phyloP scores from a whole-genome alignment of 2,888 invertebrate genomes.

The Phytoseiulus persimilis region DNA sequence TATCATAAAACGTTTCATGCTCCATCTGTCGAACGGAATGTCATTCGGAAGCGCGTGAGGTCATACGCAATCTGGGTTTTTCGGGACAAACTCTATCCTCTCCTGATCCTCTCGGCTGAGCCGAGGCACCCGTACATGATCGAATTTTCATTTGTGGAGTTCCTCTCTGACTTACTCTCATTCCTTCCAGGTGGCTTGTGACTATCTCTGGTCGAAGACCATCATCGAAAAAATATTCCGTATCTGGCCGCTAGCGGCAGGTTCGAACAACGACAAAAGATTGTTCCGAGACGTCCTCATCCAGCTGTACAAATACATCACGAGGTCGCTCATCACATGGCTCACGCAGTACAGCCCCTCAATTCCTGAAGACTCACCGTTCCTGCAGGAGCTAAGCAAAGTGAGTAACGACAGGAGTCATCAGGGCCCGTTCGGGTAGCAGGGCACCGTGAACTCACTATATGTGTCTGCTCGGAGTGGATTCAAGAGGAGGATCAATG shows the following conservation, averaged over 20 bases:
- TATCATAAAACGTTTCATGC: no score
- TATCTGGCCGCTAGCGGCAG: slow-evolving; percentile 19
- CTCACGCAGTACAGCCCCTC: slow-evolving; percentile 17
- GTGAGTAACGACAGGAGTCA: background rate
- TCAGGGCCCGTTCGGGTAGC: no score
- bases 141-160: background rate
- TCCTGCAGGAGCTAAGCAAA: slow-evolving; percentile 15
- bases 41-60: no score
- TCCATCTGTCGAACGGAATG: no score
- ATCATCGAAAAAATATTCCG: slow-evolving; percentile 31
- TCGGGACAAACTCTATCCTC: no score
- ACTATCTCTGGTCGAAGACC: slow-evolving; percentile 29
- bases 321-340: slow-evolving; percentile 26
- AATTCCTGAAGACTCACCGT: background rate
- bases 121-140: no score
- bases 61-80: no score
- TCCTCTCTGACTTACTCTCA: background rate
- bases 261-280: slow-evolving; percentile 17
- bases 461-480: no score
- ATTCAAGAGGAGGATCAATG: background rate
- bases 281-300: slow-evolving; percentile 32
- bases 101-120: no score
- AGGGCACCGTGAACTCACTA: no score
- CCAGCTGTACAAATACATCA: slow-evolving; percentile 30
- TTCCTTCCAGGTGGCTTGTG: slow-evolving; percentile 15